A percentile compares a stretch with the other conserved stretches of the same genome.
phyloP scores from a whole-genome alignment of 2,113 vertebrate species.

The Gyps fulvus region DNA sequence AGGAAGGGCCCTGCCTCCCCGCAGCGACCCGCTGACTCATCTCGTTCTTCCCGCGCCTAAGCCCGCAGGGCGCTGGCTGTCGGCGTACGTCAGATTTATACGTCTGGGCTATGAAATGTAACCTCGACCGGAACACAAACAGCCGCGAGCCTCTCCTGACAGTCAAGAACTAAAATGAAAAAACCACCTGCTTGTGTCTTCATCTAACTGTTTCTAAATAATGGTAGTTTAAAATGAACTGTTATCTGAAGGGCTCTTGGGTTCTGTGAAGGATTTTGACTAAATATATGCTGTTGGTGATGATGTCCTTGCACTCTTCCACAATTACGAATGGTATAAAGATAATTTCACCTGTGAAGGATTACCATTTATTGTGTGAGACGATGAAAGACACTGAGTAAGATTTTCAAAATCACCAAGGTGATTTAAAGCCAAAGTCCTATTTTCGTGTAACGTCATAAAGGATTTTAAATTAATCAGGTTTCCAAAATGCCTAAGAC shows the following conservation, averaged over 20 bases:
- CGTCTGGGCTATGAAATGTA: not conserved
- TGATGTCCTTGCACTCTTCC: not conserved
- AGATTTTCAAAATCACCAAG: not conserved
- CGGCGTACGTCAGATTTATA: not conserved
- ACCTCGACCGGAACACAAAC: not conserved
- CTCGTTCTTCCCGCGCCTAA: not conserved
- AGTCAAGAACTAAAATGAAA: not conserved
- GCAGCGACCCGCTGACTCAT: not conserved
- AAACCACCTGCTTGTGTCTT: not conserved
- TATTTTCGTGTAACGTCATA: conserved; percentile 8
- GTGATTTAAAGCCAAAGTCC: not conserved
- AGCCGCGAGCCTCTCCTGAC: not conserved
- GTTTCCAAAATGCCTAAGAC: conserved; percentile 13
- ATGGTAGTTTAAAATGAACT: not conserved
- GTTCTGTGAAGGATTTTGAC: not conserved
- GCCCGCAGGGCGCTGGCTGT: fast-evolving
- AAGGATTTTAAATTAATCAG: conserved; percentile 20
- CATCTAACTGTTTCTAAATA: not conserved
- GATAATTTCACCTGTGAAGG: not conserved
- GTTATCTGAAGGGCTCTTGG: not conserved
- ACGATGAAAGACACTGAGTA: not conserved
- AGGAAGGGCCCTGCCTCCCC: not conserved
- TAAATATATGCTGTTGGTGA: not conserved
- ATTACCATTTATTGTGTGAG: not conserved
- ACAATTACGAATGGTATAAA: not conserved